phyloP scores from a whole-genome alignment of 2,888 invertebrate species.

The Norana najaformis region DNA sequence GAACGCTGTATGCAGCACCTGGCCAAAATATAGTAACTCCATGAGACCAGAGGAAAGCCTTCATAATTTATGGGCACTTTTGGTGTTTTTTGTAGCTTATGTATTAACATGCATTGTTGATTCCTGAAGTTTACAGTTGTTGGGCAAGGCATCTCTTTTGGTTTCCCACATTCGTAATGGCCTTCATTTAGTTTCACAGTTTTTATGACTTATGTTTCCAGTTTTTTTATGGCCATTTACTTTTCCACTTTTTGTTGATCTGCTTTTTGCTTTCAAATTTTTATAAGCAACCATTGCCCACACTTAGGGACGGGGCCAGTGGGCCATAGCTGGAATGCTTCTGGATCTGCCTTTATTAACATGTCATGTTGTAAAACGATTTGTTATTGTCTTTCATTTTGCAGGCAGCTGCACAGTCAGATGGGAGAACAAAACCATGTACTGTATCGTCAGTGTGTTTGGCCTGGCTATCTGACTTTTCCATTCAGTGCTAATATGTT shows the following conservation, averaged over 20 bases:
- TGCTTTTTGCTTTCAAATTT: not conserved
- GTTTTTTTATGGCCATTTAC: not conserved
- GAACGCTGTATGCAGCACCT: not conserved
- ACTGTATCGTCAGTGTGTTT: slow-evolving; percentile 95
- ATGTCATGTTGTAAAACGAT: not conserved
- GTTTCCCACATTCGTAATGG: not conserved
- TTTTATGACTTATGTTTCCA: not conserved
- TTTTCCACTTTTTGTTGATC: not conserved
- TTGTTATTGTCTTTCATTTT: slow-evolving; percentile 36
- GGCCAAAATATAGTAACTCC: not conserved
- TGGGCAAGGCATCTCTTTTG: not conserved
- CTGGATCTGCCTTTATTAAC: not conserved
- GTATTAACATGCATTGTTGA: not conserved
- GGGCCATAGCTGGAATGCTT: not conserved
- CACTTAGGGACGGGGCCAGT: not conserved
- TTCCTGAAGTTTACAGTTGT: not conserved
- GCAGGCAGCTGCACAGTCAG: slow-evolving; percentile 88
- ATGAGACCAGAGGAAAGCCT: not conserved
- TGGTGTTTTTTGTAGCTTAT: not conserved
- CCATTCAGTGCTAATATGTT: not conserved
- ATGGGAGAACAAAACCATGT: slow-evolving; percentile 99
- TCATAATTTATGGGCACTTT: no score
- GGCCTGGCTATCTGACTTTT: slow-evolving; percentile 75
- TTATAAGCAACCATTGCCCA: not conserved
- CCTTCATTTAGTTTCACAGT: not conserved